phyloP scores from a whole-genome alignment of 2,888 invertebrate genomes.

The Agriopis marginaria region DNA sequence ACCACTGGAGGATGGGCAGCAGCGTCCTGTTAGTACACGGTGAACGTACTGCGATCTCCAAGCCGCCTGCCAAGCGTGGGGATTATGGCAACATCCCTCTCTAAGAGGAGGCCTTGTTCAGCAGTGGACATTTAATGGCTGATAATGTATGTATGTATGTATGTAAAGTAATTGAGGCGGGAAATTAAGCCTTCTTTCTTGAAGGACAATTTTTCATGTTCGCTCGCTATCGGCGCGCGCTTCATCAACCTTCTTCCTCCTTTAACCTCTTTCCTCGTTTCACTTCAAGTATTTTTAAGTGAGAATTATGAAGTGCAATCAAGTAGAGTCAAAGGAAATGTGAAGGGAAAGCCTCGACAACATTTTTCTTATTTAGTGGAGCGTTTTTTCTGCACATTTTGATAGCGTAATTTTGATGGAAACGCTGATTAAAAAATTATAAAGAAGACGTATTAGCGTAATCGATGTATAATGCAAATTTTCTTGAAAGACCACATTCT shows the following conservation, averaged over 20 bases:
- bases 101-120: no score
- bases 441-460: background rate
- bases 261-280: constrained; percentile 4
- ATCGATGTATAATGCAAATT: background rate
- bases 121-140: no score
- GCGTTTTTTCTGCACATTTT: constrained; percentile 1
- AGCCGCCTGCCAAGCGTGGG: no score
- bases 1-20: no score
- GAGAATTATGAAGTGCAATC: constrained; percentile 29
- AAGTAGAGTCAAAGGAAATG: constrained; percentile 10
- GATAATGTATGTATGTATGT: no score
- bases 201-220: constrained; percentile 44
- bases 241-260: constrained; percentile 2
- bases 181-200: constrained; percentile 42
- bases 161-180: constrained; percentile 41
- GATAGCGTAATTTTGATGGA: background rate
- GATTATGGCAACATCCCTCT: no score
- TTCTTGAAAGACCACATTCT: no score
- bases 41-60: no score
- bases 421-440: constrained; percentile 4
- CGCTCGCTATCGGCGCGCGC: constrained; percentile 5
- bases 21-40: no score
- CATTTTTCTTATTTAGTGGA: constrained; percentile 10
- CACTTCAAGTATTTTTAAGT: constrained; percentile 30
- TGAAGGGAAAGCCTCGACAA: background rate